Evolutionary conservation across 2,888 invertebrate genomes (phyloP).

Genomic region (Lydus trimaculatus): DNA sequence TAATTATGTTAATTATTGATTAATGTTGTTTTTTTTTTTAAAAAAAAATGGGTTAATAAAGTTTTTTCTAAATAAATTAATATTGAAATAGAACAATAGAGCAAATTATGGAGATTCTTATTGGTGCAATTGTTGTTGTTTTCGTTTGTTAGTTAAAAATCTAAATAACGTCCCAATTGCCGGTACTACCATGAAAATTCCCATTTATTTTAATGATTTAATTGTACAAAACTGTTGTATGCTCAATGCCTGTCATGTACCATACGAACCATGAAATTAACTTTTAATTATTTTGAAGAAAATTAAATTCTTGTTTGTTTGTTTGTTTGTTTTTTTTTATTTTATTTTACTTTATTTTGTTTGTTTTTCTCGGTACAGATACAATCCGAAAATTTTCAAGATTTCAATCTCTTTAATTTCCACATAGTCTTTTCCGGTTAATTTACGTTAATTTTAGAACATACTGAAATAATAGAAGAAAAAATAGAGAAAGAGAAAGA

Average conservation of each 20-base stretch:
- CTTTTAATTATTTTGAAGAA: conserved; percentile 55
- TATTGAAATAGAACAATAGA: background rate
- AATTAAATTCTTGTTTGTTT: conserved; percentile 43
- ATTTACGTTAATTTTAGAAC: background rate
- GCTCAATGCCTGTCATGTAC: conserved; percentile 48
- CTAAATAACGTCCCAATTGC: background rate
- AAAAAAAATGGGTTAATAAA: too few relatives aligned
- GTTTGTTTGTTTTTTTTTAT: background rate
- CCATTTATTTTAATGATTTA: conserved; percentile 56
- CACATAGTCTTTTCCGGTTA: background rate
- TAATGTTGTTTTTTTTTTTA: too few relatives aligned
- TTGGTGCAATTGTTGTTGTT: background rate
- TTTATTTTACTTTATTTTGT: background rate
- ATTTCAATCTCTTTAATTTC: background rate
- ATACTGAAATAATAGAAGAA: background rate
- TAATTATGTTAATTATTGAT: too few relatives aligned
- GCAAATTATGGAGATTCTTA: background rate
- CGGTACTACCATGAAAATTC: conserved; percentile 50
- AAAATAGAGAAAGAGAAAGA: background rate
- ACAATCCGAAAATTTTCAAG: background rate
- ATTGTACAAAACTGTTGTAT: conserved; percentile 47
- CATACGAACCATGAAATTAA: conserved; percentile 54
- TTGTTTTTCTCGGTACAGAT: background rate
- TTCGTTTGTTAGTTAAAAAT: background rate
- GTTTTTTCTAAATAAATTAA: too few relatives aligned